phyloP scores from a whole-genome alignment of 2,797 vertebrate genomes.

The Staurois parvus region DNA sequence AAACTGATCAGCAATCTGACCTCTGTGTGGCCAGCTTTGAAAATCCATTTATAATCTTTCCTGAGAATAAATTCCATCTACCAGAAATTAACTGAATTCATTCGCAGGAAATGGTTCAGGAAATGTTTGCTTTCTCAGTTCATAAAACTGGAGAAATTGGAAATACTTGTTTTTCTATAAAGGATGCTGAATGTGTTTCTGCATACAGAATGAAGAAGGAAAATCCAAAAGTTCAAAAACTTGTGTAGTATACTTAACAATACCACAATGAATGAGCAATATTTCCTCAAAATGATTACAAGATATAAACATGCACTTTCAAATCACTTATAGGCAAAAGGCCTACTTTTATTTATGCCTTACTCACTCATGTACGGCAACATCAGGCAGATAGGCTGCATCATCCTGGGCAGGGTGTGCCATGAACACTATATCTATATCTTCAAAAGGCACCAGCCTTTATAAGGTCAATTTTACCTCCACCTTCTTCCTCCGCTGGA shows the following conservation, averaged over 20 bases:
- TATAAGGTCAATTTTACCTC: constrained; percentile 89
- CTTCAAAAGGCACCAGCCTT: constrained; percentile 84
- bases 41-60: background rate
- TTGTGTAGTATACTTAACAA: background rate
- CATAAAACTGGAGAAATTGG: background rate
- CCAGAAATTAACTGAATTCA: background rate
- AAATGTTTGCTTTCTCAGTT: too few relatives aligned
- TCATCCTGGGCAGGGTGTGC: constrained; percentile 90
- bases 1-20: background rate
- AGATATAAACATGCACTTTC: background rate
- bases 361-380: constrained; percentile 81
- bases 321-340: background rate
- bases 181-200: background rate
- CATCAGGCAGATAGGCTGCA: constrained; percentile 77
- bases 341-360: background rate
- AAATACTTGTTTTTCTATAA: background rate
- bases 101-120: background rate
- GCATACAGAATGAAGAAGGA: background rate
- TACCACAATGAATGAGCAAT: background rate
- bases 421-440: constrained; percentile 89
- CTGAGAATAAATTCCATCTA: background rate
- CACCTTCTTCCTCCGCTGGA: constrained; percentile 86
- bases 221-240: too few relatives aligned
- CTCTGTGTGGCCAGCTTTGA: background rate
- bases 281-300: background rate